phyloP scores from a whole-genome alignment of 1,140 invertebrate genomes.

The Drosophila grimshawi region DNA sequence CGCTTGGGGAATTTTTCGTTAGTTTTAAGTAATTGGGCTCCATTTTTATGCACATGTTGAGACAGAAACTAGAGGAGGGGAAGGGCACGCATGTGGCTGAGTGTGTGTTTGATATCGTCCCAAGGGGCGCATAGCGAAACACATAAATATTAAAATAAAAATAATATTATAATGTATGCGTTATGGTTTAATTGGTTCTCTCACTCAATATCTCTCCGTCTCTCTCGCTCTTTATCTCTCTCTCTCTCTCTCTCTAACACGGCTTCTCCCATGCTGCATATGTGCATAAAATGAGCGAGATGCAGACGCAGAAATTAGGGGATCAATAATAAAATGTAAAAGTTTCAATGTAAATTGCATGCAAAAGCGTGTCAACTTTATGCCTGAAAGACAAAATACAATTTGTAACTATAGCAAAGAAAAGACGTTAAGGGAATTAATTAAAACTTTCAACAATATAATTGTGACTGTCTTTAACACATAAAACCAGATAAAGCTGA shows the following conservation, averaged over 20 bases:
- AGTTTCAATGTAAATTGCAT: slow-evolving; percentile 33
- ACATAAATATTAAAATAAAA: slow-evolving; percentile 81
- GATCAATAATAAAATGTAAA: slow-evolving; percentile 37
- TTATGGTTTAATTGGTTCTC: slow-evolving; percentile 75
- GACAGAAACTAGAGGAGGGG: slow-evolving; percentile 26
- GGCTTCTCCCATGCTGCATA: too few species aligned
- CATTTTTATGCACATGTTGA: slow-evolving; percentile 65
- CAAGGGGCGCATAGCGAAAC: slow-evolving; percentile 60
- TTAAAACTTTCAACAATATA: too few species aligned
- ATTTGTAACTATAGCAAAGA: too few species aligned
- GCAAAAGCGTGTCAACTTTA: too few species aligned
- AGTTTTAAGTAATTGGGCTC: slow-evolving; percentile 81
- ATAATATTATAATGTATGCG: slow-evolving; percentile 80
- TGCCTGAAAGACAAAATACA: too few species aligned
- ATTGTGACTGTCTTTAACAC: too few species aligned
- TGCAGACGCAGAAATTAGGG: neutral
- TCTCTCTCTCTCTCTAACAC: neutral
- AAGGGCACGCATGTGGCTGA: slow-evolving; percentile 14
- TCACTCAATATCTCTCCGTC: neutral
- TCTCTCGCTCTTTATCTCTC: neutral
- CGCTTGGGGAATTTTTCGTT: slow-evolving; percentile 68
- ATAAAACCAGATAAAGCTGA: too few species aligned
- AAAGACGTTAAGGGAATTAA: too few species aligned
- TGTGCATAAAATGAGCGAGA: too few species aligned
- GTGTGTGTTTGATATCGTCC: slow-evolving; percentile 23